These are phyloP conservation scores for Carcina quercana DNA, from an alignment of 2,888 invertebrate species.

Conservation along the genomic window DNA sequence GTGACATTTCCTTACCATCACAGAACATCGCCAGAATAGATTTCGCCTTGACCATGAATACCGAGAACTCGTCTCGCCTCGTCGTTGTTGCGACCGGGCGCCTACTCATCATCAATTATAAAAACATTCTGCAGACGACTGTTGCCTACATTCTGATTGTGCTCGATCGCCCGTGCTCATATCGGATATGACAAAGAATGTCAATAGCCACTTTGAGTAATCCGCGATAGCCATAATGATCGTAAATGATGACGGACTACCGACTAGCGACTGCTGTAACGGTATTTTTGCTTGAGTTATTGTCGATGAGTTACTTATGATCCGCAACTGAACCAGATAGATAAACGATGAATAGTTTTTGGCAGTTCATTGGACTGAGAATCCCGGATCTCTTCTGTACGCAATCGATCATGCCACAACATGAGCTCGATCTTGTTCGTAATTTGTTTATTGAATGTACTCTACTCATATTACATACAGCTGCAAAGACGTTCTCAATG, in stretches of 20 bases:
- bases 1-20: too few relatives aligned
- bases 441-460: constrained; percentile 1
- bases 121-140: background rate
- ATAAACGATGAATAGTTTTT: constrained; percentile 7
- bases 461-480: too few relatives aligned
- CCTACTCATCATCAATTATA: background rate
- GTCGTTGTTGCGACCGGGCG: too few relatives aligned
- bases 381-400: constrained; percentile 8
- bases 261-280: constrained; percentile 3
- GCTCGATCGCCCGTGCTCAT: constrained; percentile 6
- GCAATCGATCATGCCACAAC: constrained; percentile 1
- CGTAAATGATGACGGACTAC: background rate
- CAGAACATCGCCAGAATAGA: too few relatives aligned
- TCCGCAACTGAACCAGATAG: constrained; percentile 7
- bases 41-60: too few relatives aligned
- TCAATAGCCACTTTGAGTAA: constrained; percentile 10
- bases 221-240: constrained; percentile 6
- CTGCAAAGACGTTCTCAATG: too few relatives aligned
- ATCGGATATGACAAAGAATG: constrained; percentile 9
- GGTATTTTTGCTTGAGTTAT: constrained; percentile 6
- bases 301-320: constrained; percentile 4
- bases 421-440: background rate
- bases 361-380: constrained; percentile 8
- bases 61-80: too few relatives aligned
- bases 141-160: constrained; percentile 6